Base-by-base conservation (phyloP, 2,113 vertebrate genomes). In the Thermophis baileyi region DNA sequence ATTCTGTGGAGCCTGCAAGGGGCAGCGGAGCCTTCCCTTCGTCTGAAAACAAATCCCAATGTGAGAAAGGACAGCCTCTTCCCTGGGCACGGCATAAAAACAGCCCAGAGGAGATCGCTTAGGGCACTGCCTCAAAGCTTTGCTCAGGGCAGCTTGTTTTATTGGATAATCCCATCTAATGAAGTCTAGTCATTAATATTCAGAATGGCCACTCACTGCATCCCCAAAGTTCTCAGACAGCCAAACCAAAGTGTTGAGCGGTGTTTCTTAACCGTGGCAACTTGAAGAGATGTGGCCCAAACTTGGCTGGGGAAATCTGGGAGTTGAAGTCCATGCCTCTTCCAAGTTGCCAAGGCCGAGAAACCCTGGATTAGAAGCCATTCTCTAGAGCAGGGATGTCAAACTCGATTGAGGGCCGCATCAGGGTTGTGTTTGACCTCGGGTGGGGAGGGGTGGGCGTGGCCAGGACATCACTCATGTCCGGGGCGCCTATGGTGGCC, bases 11-110 rank as follows among this genome's bases (percentile, higher is more conserved):
- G 54, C 98, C 97, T 5, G 98, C 97, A 25, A 98, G 97, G 0
- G 98, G 96, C 94, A 99, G 97, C n/a, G 98, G 96, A n/a, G 98
- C 97, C 96, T 99, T 99, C n/a, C 95, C 98, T 55, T 99, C 99
- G 63, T 98, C 99, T 99, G 92, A 27, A 60, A 93, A 93, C 20
- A 63, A 40, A 94, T 0, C 0, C 47, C 46, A 91, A 24, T 0
- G 49, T 90, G 57, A 93, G 90, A 51, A 87, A 18, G n/a, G 69
- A 50, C 0, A 16, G 50, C 88, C 35, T 22, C 86, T 40, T 81
- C 18, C 74, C 18, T 81, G 35, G 2, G 35, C 74, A 44, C 0
- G 74, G 35, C 74, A 22, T 81, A 81, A 81, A 22, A 81, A 10
- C 74, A 81, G 35, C 63, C 63, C 74, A 44, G 35, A 22, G 74